Percentiles rank a stretch among this genome's conserved stretches.
Conservation (phyloP, 2,113 vertebrate species). For the Candoia aspera region DNA sequence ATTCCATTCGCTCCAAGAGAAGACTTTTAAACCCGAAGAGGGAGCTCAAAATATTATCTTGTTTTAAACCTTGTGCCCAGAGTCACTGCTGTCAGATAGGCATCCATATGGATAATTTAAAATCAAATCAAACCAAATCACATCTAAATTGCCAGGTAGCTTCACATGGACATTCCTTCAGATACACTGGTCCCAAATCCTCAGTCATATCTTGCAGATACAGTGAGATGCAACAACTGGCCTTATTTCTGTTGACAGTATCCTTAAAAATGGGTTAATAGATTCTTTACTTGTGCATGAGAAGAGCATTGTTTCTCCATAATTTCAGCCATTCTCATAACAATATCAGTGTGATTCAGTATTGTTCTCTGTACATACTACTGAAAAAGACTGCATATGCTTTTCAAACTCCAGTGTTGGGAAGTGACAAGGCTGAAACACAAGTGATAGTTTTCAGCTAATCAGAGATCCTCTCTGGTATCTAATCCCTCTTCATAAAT, state of each 20-base stretch:
- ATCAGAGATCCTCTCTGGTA: neutral
- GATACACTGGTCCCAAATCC: neutral
- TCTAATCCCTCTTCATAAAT: neutral
- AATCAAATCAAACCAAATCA: neutral
- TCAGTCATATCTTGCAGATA: neutral
- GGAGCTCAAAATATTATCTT: neutral
- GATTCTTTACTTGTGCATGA: conserved; percentile 68
- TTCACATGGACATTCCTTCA: neutral
- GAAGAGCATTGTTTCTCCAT: conserved; percentile 61
- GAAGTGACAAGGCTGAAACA: neutral
- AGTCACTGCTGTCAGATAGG: neutral
- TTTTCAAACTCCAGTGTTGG: neutral
- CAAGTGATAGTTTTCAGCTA: neutral
- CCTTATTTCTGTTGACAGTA: conserved; percentile 66
- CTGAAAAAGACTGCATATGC: conserved; percentile 64
- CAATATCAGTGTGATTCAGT: conserved; percentile 61
- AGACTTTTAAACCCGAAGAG: neutral
- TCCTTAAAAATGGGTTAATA: conserved; percentile 53
- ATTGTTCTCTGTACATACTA: conserved; percentile 66
- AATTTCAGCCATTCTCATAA: conserved; percentile 66
- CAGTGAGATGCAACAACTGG: conserved; percentile 5
- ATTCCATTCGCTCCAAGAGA: neutral
- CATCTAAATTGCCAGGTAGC: neutral
- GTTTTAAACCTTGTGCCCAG: neutral
- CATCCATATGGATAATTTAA: neutral